Conservation (phyloP, 2,888 invertebrate species). For the Pyrrhia umbra region DNA sequence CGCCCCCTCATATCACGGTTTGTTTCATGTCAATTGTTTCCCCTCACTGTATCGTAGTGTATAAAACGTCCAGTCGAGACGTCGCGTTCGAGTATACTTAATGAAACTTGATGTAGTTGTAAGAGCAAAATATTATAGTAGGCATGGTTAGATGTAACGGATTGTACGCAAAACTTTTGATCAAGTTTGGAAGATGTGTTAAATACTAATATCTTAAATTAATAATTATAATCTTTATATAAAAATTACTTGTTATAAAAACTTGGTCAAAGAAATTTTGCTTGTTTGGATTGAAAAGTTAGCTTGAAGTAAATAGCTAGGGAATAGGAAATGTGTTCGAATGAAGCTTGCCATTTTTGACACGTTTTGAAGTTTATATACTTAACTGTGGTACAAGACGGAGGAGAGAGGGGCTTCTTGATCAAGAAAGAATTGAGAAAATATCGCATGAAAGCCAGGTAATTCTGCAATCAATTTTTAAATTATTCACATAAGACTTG, state of each 20-base stretch:
- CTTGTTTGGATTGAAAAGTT: constrained; percentile 46
- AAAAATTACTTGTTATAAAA: constrained; percentile 35
- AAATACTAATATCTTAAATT: constrained; percentile 39
- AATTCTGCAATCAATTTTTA: no score
- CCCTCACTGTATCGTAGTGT: constrained; percentile 35
- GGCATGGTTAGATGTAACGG: constrained; percentile 43
- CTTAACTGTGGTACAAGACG: constrained; percentile 37
- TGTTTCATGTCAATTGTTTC: constrained; percentile 58
- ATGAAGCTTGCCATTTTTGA: constrained; percentile 62
- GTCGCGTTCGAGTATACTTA: constrained; percentile 50
- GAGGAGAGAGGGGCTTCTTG: background rate
- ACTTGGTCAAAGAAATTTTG: constrained; percentile 58
- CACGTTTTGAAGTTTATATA: constrained; percentile 61
- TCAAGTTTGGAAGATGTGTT: constrained; percentile 53
- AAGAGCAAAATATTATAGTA: constrained; percentile 40
- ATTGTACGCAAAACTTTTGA: constrained; percentile 55
- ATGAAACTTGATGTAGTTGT: constrained; percentile 42
- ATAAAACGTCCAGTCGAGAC: constrained; percentile 53
- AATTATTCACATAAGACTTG: no score
- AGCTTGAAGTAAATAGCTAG: constrained; percentile 52
- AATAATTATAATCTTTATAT: constrained; percentile 38
- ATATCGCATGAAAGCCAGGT: no score
- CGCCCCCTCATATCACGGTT: constrained; percentile 52
- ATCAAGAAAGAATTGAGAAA: constrained; percentile 1
- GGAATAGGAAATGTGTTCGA: constrained; percentile 57